A percentile compares a stretch with the other conserved stretches of the same genome.
These are phyloP conservation scores for Diplolepis rosae DNA, from an alignment of 2,888 invertebrate genomes.

Conservation along the genomic window DNA sequence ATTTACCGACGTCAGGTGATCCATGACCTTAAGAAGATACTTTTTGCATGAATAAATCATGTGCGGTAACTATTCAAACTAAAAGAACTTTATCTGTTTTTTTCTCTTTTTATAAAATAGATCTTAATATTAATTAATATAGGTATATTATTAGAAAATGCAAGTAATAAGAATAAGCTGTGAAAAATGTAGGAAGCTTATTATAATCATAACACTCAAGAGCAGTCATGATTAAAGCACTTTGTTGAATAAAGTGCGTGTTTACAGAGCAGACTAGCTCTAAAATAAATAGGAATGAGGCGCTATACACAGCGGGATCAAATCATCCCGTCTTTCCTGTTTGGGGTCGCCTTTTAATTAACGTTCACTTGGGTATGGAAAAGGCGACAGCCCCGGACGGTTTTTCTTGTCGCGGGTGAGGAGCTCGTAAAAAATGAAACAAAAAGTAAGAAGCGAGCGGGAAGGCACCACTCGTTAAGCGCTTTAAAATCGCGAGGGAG, in stretches of 20 bases:
- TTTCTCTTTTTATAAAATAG: too few species aligned
- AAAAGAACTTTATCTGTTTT: too few species aligned
- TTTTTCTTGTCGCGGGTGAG: slow-evolving; percentile 28
- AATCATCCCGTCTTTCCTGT: slow-evolving; percentile 14
- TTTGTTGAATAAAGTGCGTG: neutral
- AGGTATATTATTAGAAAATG: neutral
- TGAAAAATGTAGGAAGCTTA: too few species aligned
- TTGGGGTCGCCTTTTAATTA: slow-evolving; percentile 16
- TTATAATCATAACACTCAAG: neutral
- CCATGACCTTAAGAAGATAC: too few species aligned
- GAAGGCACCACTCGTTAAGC: slow-evolving; percentile 53
- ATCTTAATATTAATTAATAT: too few species aligned
- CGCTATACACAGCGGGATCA: slow-evolving; percentile 13
- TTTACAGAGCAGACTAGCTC: neutral
- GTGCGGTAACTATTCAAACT: too few species aligned
- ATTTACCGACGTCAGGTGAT: too few species aligned
- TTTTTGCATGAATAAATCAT: too few species aligned
- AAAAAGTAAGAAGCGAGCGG: slow-evolving; percentile 27
- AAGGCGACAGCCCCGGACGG: neutral
- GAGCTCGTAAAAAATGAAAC: slow-evolving; percentile 51
- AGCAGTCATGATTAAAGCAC: neutral
- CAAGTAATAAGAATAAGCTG: neutral
- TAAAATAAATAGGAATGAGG: slow-evolving; percentile 7
- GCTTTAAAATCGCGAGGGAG: slow-evolving; percentile 57
- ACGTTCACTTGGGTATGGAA: neutral